phyloP scores from a whole-genome alignment of 2,797 vertebrate genomes.

The Sardinella longiceps region DNA sequence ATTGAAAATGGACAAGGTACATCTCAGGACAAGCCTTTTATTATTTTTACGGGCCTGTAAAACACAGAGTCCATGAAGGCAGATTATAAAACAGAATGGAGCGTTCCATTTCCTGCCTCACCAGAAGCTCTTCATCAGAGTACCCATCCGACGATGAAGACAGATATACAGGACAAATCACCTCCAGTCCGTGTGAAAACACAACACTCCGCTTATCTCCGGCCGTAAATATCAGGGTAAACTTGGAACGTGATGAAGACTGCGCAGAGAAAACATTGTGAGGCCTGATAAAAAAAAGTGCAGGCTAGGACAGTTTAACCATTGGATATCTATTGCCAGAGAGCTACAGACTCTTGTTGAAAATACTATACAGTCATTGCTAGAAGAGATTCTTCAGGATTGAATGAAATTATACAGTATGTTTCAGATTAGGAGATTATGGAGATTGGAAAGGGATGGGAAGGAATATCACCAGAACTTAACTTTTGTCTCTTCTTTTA shows the following conservation, averaged over 20 bases:
- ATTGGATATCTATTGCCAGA: background rate
- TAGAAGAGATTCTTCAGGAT: background rate
- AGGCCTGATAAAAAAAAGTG: background rate
- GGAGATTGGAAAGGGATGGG: background rate
- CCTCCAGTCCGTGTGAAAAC: background rate
- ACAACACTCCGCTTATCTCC: constrained; percentile 1
- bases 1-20: background rate
- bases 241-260: constrained; percentile 8
- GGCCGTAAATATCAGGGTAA: constrained; percentile 13
- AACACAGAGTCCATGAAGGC: background rate
- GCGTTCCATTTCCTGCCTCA: background rate
- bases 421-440: background rate
- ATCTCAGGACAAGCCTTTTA: constrained; percentile 50
- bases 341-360: background rate
- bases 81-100: constrained; percentile 16
- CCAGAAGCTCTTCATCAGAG: constrained; percentile 1
- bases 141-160: background rate
- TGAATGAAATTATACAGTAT: background rate
- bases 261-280: background rate
- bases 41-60: constrained; percentile 41
- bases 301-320: background rate
- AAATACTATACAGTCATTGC: background rate
- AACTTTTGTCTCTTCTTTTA: background rate
- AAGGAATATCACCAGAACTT: background rate
- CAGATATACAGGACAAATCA: constrained; percentile 17